Evolutionary conservation across 2,113 vertebrate species (phyloP).

Genomic region (Periophthalmus modestus): DNA sequence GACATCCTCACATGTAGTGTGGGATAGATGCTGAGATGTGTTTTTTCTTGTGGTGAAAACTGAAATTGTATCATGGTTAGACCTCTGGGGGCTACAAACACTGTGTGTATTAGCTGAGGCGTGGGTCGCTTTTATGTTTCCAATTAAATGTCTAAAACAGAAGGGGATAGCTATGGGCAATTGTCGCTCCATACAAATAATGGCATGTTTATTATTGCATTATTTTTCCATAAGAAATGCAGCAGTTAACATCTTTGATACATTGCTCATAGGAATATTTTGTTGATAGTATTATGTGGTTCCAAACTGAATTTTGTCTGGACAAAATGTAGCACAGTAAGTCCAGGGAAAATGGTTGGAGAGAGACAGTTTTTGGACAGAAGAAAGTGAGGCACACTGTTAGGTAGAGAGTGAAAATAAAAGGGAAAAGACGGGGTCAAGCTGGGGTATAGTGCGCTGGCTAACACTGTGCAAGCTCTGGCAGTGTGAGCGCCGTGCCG

Average conservation of each 20-base stretch:
- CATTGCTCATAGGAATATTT: background rate
- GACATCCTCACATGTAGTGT: background rate
- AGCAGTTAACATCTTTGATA: constrained; percentile 34
- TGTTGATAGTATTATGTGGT: background rate
- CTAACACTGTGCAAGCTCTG: constrained; percentile 45
- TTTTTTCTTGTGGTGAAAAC: constrained; percentile 19
- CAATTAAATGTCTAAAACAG: constrained; percentile 67
- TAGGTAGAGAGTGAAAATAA: constrained; percentile 32
- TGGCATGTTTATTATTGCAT: constrained; percentile 25
- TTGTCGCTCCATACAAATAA: constrained; percentile 25
- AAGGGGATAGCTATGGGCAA: constrained; percentile 58
- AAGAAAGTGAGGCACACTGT: constrained; percentile 8
- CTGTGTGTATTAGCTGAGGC: constrained; percentile 49
- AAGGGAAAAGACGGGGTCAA: constrained; percentile 48
- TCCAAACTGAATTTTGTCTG: background rate
- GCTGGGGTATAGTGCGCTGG: constrained; percentile 54
- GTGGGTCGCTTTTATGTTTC: constrained; percentile 63
- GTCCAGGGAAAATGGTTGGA: background rate
- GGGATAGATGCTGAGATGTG: constrained; percentile 38
- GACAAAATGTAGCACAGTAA: background rate
- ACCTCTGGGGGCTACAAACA: constrained; percentile 45
- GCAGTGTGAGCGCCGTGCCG: constrained; percentile 45
- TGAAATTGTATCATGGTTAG: constrained; percentile 47
- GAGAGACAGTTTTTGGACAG: background rate
- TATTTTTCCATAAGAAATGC: constrained; percentile 22